These are phyloP conservation scores for Auanema freiburgensis DNA, from an alignment of 2,888 invertebrate genomes.

Conservation along the genomic window DNA sequence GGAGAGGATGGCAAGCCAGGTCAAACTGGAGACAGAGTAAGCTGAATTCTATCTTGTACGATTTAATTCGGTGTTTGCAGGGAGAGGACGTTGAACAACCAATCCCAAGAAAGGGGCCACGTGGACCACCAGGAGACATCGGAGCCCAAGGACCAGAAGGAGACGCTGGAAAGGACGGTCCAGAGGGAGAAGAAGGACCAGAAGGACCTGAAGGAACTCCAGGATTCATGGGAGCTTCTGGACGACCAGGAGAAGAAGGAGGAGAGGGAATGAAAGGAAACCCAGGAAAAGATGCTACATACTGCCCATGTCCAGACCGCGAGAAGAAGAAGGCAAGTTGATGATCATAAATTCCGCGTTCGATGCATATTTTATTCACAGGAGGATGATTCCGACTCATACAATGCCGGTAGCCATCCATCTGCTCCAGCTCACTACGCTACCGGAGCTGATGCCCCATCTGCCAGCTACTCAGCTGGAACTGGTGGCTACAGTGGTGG, in stretches of 20 bases:
- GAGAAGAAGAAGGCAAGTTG: constrained; percentile 19
- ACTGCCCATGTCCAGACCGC: constrained; percentile 49
- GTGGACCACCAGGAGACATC: constrained; percentile 47
- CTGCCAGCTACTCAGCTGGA: constrained; percentile 46
- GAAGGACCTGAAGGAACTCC: constrained; percentile 44
- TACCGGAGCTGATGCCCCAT: constrained; percentile 39
- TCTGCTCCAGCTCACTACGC: constrained; percentile 39
- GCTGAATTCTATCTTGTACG: not conserved
- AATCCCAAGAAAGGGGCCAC: constrained; percentile 46
- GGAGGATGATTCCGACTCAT: constrained; percentile 18
- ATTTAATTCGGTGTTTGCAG: constrained; percentile 7
- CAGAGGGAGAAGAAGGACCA: constrained; percentile 39
- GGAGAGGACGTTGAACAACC: constrained; percentile 44
- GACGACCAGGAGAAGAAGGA: constrained; percentile 49
- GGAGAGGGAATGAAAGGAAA: constrained; percentile 27
- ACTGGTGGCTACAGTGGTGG: constrained; percentile 51
- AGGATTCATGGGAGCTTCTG: constrained; percentile 47
- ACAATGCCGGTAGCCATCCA: constrained; percentile 13
- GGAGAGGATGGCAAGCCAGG: constrained; percentile 31
- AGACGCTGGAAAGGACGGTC: constrained; percentile 45
- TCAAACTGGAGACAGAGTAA: constrained; percentile 26
- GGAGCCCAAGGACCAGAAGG: constrained; percentile 50
- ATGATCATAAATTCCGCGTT: not conserved
- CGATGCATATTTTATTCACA: no score
- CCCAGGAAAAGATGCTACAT: constrained; percentile 46